These are phyloP conservation scores for Pampus argenteus DNA, from an alignment of 2,797 vertebrate genomes.

Conservation along the genomic window DNA sequence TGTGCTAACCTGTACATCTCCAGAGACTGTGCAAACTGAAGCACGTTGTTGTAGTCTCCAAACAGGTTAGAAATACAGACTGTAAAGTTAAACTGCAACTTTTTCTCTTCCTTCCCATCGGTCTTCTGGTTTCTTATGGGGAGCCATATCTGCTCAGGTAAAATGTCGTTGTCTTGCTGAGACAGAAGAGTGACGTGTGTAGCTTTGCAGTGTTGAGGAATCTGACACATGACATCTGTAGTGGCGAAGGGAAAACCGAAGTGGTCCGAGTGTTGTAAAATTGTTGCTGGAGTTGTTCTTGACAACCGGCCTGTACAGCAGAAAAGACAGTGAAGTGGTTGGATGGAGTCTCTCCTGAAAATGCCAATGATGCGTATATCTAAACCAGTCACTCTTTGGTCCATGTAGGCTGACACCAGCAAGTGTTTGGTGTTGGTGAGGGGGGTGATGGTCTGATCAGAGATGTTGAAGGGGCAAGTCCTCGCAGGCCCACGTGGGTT, in stretches of 20 bases:
- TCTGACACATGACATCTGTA: conserved; percentile 72
- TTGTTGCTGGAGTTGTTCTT: not conserved
- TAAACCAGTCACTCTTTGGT: conserved; percentile 38
- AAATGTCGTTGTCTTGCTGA: accelerated
- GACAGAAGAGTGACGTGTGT: conserved; percentile 52
- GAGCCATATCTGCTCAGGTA: conserved; percentile 35
- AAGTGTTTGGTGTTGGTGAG: conserved; percentile 64
- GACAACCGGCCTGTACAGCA: conserved; percentile 39
- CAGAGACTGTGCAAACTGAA: conserved; percentile 78
- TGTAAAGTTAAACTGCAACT: conserved; percentile 63
- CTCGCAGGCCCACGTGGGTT: accelerated
- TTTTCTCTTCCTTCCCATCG: accelerated
- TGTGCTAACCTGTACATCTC: conserved; percentile 78
- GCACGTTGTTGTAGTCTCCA: conserved; percentile 74
- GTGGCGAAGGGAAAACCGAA: conserved; percentile 74
- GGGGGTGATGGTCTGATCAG: conserved; percentile 55
- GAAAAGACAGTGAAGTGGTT: conserved; percentile 68
- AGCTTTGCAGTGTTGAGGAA: conserved; percentile 50
- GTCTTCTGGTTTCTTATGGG: conserved; percentile 55
- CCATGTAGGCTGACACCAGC: conserved; percentile 73
- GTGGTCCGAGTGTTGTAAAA: conserved; percentile 53
- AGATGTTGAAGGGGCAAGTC: not conserved
- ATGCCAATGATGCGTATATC: conserved; percentile 72
- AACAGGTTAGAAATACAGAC: conserved; percentile 79
- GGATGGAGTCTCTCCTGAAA: conserved; percentile 61